A percentile compares a stretch with the other conserved stretches of the same genome.
Conservation (phyloP, 1,140 invertebrate species). For the Megalonaias nervosa region DNA sequence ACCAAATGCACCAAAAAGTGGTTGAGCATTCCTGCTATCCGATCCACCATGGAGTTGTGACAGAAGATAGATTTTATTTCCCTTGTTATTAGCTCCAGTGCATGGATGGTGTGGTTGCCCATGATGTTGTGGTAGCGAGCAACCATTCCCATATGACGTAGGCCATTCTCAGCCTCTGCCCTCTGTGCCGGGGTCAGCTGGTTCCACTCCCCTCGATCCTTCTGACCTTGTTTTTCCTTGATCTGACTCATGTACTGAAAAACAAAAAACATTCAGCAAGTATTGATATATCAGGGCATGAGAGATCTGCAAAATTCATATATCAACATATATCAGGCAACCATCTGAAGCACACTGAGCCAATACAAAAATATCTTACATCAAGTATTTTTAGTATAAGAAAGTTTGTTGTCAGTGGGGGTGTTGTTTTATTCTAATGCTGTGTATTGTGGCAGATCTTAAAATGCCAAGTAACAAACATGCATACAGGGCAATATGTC, state of each 20-base stretch:
- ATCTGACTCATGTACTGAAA: constrained; percentile 72
- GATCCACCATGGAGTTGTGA: constrained; percentile 91
- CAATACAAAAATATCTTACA: too few relatives aligned
- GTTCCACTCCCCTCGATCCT: constrained; percentile 86
- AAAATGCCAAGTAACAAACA: too few relatives aligned
- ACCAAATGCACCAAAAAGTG: constrained; percentile 93
- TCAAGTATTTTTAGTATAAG: too few relatives aligned
- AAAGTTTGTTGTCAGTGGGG: too few relatives aligned
- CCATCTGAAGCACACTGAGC: too few relatives aligned
- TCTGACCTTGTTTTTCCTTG: constrained; percentile 71
- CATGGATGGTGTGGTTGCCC: constrained; percentile 89
- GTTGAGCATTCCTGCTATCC: constrained; percentile 95
- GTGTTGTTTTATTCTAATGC: too few relatives aligned
- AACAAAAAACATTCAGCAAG: too few relatives aligned
- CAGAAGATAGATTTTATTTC: constrained; percentile 91
- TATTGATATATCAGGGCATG: too few relatives aligned
- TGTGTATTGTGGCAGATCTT: too few relatives aligned
- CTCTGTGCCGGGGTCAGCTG: constrained; percentile 79
- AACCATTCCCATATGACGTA: constrained; percentile 86
- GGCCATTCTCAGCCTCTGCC: constrained; percentile 82
- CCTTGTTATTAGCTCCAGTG: constrained; percentile 85
- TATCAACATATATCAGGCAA: too few relatives aligned
- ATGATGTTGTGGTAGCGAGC: constrained; percentile 95
- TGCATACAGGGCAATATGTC: too few relatives aligned
- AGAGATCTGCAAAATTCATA: too few relatives aligned